phyloP scores from a whole-genome alignment of 35 echinoderm and acorn worm genomes.

The Lytechinus variegatus region DNA sequence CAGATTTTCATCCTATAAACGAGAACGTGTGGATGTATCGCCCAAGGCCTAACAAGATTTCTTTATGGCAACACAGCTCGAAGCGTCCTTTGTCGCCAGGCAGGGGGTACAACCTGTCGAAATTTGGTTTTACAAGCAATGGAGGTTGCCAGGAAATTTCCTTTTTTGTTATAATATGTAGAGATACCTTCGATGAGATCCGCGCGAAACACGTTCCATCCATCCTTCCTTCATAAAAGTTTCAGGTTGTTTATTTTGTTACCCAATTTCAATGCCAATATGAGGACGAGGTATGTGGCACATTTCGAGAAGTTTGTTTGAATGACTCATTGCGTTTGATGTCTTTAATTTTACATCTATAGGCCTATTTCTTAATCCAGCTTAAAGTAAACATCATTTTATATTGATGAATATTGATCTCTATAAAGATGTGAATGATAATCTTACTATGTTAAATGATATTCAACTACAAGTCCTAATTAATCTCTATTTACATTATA shows the following conservation, averaged over 20 bases:
- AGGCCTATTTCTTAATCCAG: neutral
- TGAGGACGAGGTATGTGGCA: no score
- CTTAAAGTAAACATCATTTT: neutral
- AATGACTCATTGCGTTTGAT: no score
- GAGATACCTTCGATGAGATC: neutral
- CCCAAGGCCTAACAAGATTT: neutral
- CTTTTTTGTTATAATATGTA: neutral
- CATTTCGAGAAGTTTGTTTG: no score
- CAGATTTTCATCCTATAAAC: neutral
- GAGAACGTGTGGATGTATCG: neutral
- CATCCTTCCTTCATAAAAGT: neutral
- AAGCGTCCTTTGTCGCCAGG: neutral
- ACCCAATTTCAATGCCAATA: no score
- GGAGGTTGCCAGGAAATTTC: neutral
- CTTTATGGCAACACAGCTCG: neutral
- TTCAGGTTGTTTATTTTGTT: neutral
- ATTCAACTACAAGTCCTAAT: no score
- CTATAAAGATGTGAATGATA: no score
- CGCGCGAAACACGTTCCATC: neutral
- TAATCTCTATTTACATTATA: no score
- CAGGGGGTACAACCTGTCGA: neutral
- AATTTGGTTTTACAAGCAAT: neutral
- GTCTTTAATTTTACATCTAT: no score
- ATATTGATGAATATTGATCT: neutral
- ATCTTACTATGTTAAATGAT: no score